Base-by-base conservation (phyloP, 2,113 vertebrate species). In the Strix aluco region DNA sequence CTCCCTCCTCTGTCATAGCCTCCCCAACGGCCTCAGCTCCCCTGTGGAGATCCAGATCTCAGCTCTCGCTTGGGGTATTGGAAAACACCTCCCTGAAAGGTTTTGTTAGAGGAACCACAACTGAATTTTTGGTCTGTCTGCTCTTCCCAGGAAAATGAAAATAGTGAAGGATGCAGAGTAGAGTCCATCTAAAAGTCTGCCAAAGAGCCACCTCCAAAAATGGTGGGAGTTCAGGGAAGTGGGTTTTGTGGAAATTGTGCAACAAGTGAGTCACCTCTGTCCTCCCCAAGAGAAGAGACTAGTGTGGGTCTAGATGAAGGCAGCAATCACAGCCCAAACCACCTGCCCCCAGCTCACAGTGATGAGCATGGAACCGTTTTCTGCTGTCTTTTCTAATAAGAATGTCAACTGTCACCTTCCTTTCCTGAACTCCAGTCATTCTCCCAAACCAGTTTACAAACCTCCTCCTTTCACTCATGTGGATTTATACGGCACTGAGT, bases 261-360 rank as follows among this genome's bases (percentile, higher is more conserved):
- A 32, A 75, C 0, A 4, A 36, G 16, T 21, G 75, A 65, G 55
- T 62, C 36, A 11, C 2, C 0, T 5, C 15, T 1, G 0, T 22
- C 30, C 13, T 69, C 29, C 49, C 29, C 6, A 2, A 19, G 69
- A 55, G 71, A 42, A 66, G 13, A 42, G 10, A 15, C 15, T 16
- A 42, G 54, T 17, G n/a, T 7, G 11, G 54, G 49, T 46, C 58
- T 77, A 58, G 78, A 2, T 14, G 61, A 47, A 2, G 9, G 57
- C 77, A 72, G 62, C 25, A 49, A n/a, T 3, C 1, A 0, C 72
- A 67, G 27, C n/a, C 27, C 69, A 30, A 19, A 38, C 9, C 4
- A 2, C 40, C 66, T 19, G 66, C 40, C 40, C 62, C 25, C 36
- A 20, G 51, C 61, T 75, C 52, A 1, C 2, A 6, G 71, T 6